Conservation (phyloP, 2,113 vertebrate genomes). For the Petrocephalus microphthalmus region DNA sequence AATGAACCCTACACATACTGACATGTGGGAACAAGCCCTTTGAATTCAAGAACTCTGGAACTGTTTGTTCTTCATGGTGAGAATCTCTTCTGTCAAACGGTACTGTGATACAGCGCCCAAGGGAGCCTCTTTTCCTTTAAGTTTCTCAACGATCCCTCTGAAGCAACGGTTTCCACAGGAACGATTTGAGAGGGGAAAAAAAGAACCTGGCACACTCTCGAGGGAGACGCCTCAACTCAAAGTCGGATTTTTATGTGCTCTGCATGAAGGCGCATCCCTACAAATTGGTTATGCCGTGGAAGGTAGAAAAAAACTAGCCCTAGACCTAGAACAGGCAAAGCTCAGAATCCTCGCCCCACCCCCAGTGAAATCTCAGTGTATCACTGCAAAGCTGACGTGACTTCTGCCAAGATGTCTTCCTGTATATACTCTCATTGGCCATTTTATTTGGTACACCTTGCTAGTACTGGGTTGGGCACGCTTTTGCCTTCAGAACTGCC, state of each 20-base stretch:
- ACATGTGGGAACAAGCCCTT: background rate
- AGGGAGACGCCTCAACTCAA: background rate
- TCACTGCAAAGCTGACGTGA: background rate
- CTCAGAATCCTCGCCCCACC: background rate
- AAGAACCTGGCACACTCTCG: background rate
- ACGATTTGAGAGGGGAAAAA: background rate
- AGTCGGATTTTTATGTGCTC: background rate
- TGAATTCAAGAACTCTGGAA: background rate
- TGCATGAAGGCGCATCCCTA: background rate
- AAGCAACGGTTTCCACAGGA: background rate
- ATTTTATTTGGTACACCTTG: background rate
- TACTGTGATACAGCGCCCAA: background rate
- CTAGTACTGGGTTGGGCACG: background rate
- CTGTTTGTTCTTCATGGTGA: slow-evolving; percentile 7
- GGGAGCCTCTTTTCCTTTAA: background rate
- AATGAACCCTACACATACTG: background rate
- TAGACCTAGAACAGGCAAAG: background rate
- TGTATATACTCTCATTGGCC: background rate
- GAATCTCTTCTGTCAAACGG: background rate
- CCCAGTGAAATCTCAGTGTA: background rate
- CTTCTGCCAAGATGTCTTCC: background rate
- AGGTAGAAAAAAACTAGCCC: background rate
- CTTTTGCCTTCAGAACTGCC: background rate
- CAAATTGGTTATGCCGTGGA: slow-evolving; percentile 9
- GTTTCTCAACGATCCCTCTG: background rate